phyloP scores from a whole-genome alignment of 2,797 vertebrate genomes.

The Potorous gilbertii region DNA sequence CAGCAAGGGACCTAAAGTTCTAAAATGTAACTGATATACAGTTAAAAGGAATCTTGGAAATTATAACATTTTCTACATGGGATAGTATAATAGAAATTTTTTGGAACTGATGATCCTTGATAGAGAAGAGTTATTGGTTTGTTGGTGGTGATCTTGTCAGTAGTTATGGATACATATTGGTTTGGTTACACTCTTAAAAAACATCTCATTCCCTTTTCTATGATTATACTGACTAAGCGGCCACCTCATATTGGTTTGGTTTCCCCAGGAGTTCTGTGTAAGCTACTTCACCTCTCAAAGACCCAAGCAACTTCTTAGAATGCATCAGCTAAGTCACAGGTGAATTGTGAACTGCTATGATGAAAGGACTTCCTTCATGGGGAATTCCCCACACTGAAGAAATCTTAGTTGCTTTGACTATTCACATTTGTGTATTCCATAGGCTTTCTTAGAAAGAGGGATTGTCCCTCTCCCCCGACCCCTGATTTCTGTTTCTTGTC shows the following conservation, averaged over 20 bases:
- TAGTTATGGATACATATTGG: no score
- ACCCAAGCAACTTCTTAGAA: no score
- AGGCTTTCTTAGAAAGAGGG: not conserved
- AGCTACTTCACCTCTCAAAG: no score
- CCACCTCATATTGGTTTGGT: no score
- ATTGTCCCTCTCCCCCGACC: not conserved
- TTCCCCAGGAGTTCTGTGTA: no score
- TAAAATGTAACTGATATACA: not conserved
- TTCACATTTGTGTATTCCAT: not conserved
- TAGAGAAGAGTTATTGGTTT: not conserved
- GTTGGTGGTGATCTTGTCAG: not conserved
- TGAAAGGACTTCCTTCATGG: not conserved
- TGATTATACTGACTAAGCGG: no score
- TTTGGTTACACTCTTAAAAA: no score
- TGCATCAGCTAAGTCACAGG: not conserved
- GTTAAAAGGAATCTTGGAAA: not conserved
- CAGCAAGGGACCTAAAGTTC: not conserved
- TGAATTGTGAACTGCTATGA: not conserved
- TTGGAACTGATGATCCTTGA: no score
- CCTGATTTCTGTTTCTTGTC: not conserved
- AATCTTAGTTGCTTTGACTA: not conserved
- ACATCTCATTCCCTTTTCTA: no score
- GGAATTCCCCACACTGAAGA: not conserved
- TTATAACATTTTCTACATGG: not conserved
- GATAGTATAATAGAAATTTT: not conserved